These are phyloP conservation scores for Chelonus insularis DNA, from an alignment of 1,140 invertebrate genomes.

Conservation along the genomic window DNA sequence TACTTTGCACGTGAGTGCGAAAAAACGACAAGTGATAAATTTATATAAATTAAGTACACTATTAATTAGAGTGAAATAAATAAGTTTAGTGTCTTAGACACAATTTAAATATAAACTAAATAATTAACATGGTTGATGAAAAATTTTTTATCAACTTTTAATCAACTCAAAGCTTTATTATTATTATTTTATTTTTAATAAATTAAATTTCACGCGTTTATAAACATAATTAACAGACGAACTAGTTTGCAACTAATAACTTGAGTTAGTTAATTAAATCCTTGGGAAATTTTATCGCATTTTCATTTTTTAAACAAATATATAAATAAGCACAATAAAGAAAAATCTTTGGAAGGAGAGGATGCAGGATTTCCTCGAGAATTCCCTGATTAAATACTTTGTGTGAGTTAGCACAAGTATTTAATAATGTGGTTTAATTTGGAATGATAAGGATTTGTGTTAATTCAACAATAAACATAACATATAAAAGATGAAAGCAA, in stretches of 20 bases:
- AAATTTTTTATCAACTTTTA: no score
- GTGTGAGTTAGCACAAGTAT: neutral
- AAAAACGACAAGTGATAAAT: no score
- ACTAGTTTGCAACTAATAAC: constrained; percentile 22
- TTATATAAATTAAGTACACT: constrained; percentile 30
- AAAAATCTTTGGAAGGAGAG: constrained; percentile 26
- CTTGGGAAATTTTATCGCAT: neutral
- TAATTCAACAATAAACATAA: constrained; percentile 16
- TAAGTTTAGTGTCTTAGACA: constrained; percentile 36
- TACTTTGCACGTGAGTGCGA: no score
- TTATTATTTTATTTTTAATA: constrained; percentile 23
- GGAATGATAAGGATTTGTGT: neutral
- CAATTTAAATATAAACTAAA: neutral
- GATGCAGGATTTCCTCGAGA: constrained; percentile 21
- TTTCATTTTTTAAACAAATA: constrained; percentile 11
- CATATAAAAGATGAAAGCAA: constrained; percentile 13
- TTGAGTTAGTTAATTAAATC: constrained; percentile 41
- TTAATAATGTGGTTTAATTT: neutral
- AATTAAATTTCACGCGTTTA: constrained; percentile 29
- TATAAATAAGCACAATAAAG: constrained; percentile 14
- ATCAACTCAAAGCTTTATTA: neutral
- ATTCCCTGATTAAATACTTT: neutral
- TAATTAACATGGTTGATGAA: no score
- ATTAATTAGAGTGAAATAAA: constrained; percentile 38
- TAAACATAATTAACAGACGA: constrained; percentile 55